A percentile compares a stretch with the other conserved stretches of the same genome.
Conservation (phyloP, 2,113 vertebrate genomes). For the Cynocephalus volans region DNA sequence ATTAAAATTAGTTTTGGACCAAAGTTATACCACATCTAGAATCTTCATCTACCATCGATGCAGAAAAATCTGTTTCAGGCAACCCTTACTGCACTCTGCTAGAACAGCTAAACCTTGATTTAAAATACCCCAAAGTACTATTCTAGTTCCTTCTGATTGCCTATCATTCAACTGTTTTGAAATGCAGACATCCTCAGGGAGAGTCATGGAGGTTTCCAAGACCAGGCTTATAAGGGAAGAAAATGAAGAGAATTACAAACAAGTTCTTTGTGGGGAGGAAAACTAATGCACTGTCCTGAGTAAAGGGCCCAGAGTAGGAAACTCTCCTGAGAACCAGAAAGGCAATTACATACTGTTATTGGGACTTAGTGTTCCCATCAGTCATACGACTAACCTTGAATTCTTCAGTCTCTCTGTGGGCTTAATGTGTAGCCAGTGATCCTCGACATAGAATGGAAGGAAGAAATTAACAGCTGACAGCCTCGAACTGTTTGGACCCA, state of each 20-base stretch:
- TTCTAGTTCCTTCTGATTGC: neutral
- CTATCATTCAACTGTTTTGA: neutral
- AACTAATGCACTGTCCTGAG: neutral
- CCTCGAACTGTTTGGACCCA: neutral
- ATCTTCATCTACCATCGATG: neutral
- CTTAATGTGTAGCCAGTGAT: neutral
- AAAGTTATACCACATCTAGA: neutral
- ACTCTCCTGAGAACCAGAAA: conserved; percentile 1
- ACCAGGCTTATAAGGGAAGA: neutral
- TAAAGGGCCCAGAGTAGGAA: neutral
- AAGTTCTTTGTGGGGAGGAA: neutral
- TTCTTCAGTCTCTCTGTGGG: neutral
- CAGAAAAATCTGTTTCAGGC: neutral
- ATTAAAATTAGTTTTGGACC: neutral
- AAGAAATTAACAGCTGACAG: neutral
- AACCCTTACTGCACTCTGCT: neutral
- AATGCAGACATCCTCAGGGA: conserved; percentile 21
- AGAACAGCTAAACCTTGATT: neutral
- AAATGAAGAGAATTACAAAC: conserved; percentile 34
- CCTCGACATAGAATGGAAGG: neutral
- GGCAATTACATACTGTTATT: neutral
- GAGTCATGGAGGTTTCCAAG: neutral
- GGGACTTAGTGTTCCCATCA: neutral
- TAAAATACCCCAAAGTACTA: neutral
- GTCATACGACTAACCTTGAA: neutral